phyloP scores from a whole-genome alignment of 2,888 invertebrate genomes.

The Pammene aurita region DNA sequence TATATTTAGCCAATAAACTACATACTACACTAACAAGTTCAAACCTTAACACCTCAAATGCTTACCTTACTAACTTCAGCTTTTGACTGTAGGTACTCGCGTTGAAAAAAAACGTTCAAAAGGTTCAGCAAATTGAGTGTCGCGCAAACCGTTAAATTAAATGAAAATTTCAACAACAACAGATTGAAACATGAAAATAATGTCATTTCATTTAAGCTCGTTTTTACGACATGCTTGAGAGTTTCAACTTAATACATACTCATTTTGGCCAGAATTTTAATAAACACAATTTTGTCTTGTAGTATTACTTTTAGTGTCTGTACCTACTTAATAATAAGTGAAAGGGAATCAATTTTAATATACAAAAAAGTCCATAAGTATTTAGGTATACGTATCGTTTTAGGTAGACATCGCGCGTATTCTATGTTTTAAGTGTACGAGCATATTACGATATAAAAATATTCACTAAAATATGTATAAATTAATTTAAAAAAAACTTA shows the following conservation, averaged over 20 bases:
- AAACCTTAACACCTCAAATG: too few relatives aligned
- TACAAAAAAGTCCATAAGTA: too few relatives aligned
- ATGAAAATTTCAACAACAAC: conserved; percentile 20
- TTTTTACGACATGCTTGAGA: conserved; percentile 33
- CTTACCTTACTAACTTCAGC: too few relatives aligned
- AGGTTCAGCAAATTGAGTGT: conserved; percentile 10
- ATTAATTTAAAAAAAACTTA: too few relatives aligned
- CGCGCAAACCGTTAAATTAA: conserved; percentile 9
- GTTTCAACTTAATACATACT: conserved; percentile 15
- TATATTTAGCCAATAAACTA: too few relatives aligned
- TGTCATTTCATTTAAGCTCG: conserved; percentile 28
- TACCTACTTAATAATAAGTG: background rate
- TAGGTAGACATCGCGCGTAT: too few relatives aligned
- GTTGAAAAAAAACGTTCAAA: background rate
- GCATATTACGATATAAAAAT: too few relatives aligned
- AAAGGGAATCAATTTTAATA: background rate
- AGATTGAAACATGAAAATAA: conserved; percentile 34
- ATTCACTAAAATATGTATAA: too few relatives aligned
- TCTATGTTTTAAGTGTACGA: too few relatives aligned
- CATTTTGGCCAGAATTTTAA: conserved; percentile 14
- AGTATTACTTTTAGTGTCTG: background rate
- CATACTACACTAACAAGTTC: too few relatives aligned
- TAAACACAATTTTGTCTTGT: background rate
- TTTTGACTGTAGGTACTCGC: too few relatives aligned
- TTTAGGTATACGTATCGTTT: too few relatives aligned